Conservation (phyloP, 1,140 invertebrate genomes). For the Drosophila fuyamai region DNA sequence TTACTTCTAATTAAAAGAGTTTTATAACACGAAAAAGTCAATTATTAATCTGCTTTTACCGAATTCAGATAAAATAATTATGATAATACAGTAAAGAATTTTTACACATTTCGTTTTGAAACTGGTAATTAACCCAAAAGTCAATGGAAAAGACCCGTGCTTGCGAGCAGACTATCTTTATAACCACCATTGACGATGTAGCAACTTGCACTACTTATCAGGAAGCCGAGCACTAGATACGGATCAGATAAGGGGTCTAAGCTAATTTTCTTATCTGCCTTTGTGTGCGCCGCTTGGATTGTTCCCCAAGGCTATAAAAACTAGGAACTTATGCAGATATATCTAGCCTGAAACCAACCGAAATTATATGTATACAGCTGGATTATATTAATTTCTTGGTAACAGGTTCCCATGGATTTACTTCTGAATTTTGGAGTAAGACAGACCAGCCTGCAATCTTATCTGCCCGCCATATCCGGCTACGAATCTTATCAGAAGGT, state of each 20-base stretch:
- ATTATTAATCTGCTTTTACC: too few relatives aligned
- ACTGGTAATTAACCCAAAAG: background rate
- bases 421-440: background rate
- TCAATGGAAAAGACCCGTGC: background rate
- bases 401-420: conserved; percentile 14
- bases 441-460: conserved; percentile 1
- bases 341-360: background rate
- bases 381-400: background rate
- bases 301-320: conserved; percentile 20
- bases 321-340: conserved; percentile 14
- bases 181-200: background rate
- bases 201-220: conserved; percentile 18
- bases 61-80: too few relatives aligned
- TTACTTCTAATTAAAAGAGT: too few relatives aligned
- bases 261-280: conserved; percentile 29
- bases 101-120: background rate
- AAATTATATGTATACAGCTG: background rate
- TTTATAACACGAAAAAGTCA: too few relatives aligned
- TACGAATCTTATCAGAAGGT: conserved; percentile 5
- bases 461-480: background rate
- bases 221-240: conserved; percentile 1
- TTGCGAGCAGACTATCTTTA: background rate
- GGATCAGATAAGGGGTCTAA: conserved; percentile 13
- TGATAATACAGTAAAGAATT: too few relatives aligned
- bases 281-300: background rate